Conservation (phyloP, 1,140 invertebrate species). For the Lepeophtheirus salmonis region DNA sequence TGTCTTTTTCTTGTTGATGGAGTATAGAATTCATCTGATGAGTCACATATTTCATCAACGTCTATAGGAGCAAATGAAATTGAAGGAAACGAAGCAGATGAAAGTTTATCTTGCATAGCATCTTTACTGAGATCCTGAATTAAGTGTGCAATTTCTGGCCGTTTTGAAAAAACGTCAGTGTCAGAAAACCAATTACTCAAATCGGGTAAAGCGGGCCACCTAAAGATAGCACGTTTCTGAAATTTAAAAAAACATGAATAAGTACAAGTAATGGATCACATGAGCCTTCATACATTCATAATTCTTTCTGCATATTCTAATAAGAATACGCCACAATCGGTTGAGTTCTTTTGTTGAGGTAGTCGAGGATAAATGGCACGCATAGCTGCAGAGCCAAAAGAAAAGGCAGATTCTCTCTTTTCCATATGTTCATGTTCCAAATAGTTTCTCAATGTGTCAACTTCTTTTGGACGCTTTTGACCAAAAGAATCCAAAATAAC, state of each 20-base stretch:
- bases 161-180: not conserved
- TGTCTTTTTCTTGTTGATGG: no score
- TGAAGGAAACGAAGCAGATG: not conserved
- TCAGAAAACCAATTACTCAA: not conserved
- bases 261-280: not conserved
- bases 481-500: conserved; percentile 11
- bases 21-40: no score
- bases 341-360: conserved; percentile 6
- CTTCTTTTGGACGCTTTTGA: not conserved
- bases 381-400: conserved; percentile 5
- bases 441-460: not conserved
- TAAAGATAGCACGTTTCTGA: not conserved
- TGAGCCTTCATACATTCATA: not conserved
- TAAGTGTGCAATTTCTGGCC: not conserved
- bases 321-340: conserved; percentile 10
- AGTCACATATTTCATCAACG: not conserved
- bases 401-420: not conserved
- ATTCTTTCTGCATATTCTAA: conserved; percentile 10
- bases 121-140: not conserved
- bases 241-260: not conserved
- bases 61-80: not conserved
- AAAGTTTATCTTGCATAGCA: not conserved
- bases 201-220: not conserved
- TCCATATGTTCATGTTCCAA: not conserved
- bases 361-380: not conserved